Percentiles rank a stretch among this genome's conserved stretches.
These are phyloP conservation scores for Ichneumoninae sp. DNA, from an alignment of 2,888 invertebrate genomes.

Conservation along the genomic window DNA sequence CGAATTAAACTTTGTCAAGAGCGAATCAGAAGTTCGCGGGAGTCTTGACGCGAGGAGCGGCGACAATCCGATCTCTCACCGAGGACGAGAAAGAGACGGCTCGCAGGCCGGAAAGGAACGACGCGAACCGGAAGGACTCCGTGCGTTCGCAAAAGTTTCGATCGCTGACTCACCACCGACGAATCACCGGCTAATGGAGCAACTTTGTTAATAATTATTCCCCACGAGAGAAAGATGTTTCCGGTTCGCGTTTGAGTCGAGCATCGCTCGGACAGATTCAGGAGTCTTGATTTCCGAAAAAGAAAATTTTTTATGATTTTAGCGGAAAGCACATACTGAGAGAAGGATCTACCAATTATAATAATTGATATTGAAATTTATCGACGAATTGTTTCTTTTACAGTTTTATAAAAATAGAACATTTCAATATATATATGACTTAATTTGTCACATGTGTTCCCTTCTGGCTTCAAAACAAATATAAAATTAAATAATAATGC, in stretches of 20 bases:
- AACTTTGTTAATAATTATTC: conserved; percentile 51
- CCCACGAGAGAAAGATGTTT: neutral
- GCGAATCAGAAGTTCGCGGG: conserved; percentile 59
- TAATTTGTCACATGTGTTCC: too few relatives aligned
- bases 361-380: too few relatives aligned
- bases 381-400: too few relatives aligned
- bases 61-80: conserved; percentile 60
- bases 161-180: conserved; percentile 44
- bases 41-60: conserved; percentile 25
- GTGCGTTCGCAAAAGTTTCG: conserved; percentile 37
- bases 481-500: too few relatives aligned
- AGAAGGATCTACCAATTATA: too few relatives aligned
- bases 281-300: too few relatives aligned
- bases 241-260: neutral
- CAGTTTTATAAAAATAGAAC: too few relatives aligned
- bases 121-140: conserved; percentile 27
- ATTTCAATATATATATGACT: too few relatives aligned
- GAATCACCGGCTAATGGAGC: conserved; percentile 29
- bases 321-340: too few relatives aligned
- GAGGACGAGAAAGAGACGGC: neutral
- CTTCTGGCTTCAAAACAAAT: too few relatives aligned
- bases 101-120: conserved; percentile 57
- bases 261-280: neutral
- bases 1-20: conserved; percentile 65
- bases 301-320: too few relatives aligned